phyloP scores from a whole-genome alignment of 37 sponge, comb jelly and placozoan genomes.

The Cliona cf. orientalis region DNA sequence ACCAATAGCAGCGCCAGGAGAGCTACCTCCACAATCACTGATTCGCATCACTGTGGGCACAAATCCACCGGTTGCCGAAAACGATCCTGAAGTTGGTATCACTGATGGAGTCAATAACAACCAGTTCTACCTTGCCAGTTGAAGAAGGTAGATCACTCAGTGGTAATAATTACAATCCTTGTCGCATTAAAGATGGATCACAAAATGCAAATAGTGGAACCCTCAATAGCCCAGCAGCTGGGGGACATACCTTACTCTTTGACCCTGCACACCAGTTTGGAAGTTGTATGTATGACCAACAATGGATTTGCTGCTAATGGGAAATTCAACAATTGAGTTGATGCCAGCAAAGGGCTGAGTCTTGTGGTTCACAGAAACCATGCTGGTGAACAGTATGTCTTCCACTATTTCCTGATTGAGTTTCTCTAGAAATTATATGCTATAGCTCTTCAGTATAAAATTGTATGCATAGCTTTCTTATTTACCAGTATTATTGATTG shows the following conservation, averaged over 20 bases:
- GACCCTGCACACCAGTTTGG: constrained; percentile 4
- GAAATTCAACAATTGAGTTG: constrained; percentile 12
- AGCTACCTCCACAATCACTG: constrained; percentile 3
- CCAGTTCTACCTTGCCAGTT: not conserved
- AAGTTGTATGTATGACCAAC: not conserved
- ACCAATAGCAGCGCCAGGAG: constrained; percentile 13
- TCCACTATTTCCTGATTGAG: constrained; percentile 7
- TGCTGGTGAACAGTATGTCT: not conserved
- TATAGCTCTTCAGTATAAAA: too few species aligned
- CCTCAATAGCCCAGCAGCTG: not conserved
- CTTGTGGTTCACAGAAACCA: not conserved
- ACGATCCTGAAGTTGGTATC: constrained; percentile 2
- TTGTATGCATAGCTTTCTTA: too few species aligned
- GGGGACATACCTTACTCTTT: not conserved
- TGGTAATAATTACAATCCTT: too few species aligned
- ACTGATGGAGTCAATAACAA: constrained; percentile 18
- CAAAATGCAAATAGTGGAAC: not conserved
- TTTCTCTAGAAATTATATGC: not conserved
- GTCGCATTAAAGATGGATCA: not conserved
- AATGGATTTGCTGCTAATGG: constrained; percentile 14
- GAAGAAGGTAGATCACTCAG: not conserved
- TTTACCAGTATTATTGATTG: too few species aligned
- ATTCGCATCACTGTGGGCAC: constrained; percentile 11
- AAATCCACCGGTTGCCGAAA: not conserved
- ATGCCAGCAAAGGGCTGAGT: not conserved